A percentile compares a stretch with the other conserved stretches of the same genome.
Evolutionary conservation across 2,113 vertebrate genomes (phyloP).

Genomic region (Brienomyrus brachyistius): DNA sequence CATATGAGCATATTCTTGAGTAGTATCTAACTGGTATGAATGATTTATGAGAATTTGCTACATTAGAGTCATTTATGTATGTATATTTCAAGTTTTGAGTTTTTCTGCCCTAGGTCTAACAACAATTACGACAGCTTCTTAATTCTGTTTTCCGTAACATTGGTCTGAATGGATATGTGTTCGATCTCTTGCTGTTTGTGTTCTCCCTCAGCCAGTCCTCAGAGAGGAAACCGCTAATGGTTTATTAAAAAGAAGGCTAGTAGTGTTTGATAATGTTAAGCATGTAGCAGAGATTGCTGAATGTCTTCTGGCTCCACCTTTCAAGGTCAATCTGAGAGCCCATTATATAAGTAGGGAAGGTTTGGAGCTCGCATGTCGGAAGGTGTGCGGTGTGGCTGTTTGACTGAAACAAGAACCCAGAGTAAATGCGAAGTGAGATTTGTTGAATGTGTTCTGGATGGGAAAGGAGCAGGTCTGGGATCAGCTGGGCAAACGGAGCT

Average conservation of each 20-base stretch:
- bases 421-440: neutral
- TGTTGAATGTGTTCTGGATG: neutral
- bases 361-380: neutral
- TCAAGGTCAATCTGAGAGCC: neutral
- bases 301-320: neutral
- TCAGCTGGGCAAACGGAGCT: neutral
- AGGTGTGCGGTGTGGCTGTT: neutral
- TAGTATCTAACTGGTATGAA: too few species aligned
- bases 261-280: neutral
- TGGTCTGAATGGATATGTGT: neutral
- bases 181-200: neutral
- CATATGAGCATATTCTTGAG: too few species aligned
- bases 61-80: too few species aligned
- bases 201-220: neutral
- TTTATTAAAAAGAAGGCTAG: neutral
- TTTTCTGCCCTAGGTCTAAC: neutral
- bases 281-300: neutral
- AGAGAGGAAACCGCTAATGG: neutral
- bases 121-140: neutral
- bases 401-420: neutral
- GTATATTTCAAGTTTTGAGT: too few species aligned
- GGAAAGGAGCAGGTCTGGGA: neutral
- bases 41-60: too few species aligned
- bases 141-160: neutral
- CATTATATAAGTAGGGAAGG: neutral